These are phyloP conservation scores for Embiotoca jacksoni DNA, from an alignment of 2,113 vertebrate species.

Conservation along the genomic window DNA sequence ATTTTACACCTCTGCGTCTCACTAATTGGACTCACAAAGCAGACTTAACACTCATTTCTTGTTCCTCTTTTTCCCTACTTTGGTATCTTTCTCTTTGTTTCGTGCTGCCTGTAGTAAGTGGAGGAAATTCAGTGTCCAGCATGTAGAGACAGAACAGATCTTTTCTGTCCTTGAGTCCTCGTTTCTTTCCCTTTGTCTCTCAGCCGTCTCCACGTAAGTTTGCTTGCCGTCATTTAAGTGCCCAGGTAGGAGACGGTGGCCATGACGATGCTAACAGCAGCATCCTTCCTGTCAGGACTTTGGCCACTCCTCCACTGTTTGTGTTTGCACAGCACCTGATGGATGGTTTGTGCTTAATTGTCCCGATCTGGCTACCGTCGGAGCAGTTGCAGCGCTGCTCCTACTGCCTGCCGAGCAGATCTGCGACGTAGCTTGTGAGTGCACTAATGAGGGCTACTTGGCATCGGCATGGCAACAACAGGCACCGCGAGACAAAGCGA, in stretches of 20 bases:
- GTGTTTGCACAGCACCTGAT: conserved; percentile 61
- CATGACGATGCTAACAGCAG: conserved; percentile 48
- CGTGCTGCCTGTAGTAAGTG: background rate
- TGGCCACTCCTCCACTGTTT: conserved; percentile 59
- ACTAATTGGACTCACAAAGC: conserved; percentile 52
- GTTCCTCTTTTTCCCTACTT: background rate
- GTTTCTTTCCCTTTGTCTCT: background rate
- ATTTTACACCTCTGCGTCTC: conserved; percentile 34
- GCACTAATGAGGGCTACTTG: conserved; percentile 44
- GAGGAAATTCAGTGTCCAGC: background rate
- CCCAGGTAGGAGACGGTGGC: conserved; percentile 39
- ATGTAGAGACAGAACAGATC: background rate
- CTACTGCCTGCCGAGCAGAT: conserved; percentile 24
- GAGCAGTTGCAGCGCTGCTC: conserved; percentile 9
- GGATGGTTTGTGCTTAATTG: conserved; percentile 43
- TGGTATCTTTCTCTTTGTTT: background rate
- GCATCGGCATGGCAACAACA: conserved; percentile 65
- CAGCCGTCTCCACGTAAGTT: conserved; percentile 14
- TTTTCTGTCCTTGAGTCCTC: conserved; percentile 1
- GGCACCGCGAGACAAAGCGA: conserved; percentile 10
- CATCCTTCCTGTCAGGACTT: conserved; percentile 61
- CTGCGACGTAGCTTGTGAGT: conserved; percentile 36
- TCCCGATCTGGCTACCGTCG: conserved; percentile 35
- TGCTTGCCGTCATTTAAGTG: conserved; percentile 49
- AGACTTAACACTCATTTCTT: conserved; percentile 24